Base-by-base conservation (phyloP, 2,888 invertebrate genomes). In the Mechanitis messenoides region DNA sequence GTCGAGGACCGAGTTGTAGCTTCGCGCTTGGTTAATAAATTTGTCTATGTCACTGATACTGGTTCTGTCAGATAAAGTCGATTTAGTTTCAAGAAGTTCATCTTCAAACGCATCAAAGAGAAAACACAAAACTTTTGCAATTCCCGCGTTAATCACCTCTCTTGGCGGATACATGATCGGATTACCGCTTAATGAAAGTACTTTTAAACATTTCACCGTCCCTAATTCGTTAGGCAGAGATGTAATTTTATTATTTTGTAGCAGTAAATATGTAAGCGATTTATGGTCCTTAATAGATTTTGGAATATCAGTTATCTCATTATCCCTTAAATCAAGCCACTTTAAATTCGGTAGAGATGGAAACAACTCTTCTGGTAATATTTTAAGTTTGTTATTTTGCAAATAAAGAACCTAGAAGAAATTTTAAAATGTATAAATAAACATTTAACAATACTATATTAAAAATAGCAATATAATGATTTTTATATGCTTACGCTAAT, bases 311-410 rank as follows among this genome's bases (percentile, higher is more conserved):
- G 75, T 81, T 9, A 94, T 73, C 60, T 84, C 74, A 75, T 94
- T 94, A 65, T 92, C 91, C 70, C 94, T 87, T 7, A 93, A 72
- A 74, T 94, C 94, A 7, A 94, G 77, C 92, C 93, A 94, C 75
- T 89, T 91, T 1, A 94, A 83, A 71, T 81, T 82, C 7, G 87
- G 90, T 20, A 94, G 77, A 47, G 79, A 81, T 28, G 80, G 78
- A 71, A 94, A 94, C 58, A 94, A 83, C 68, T 92, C 88, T 2
- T 91, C 88, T 0, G 93, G 92, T 53, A 94, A 74, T 47, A 73
- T 72, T 58, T 73, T 76, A 2, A 94, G 78, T 55, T 80, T 77
- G 73, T 94, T 94, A 56, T 92, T 90, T 73, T 89, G 84, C 31
- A 91, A 78, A 68, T 90, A 90, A 3, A 90, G 65, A 28, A 81